Conservation (phyloP, 2,797 vertebrate genomes). For the Merluccius polli region DNA sequence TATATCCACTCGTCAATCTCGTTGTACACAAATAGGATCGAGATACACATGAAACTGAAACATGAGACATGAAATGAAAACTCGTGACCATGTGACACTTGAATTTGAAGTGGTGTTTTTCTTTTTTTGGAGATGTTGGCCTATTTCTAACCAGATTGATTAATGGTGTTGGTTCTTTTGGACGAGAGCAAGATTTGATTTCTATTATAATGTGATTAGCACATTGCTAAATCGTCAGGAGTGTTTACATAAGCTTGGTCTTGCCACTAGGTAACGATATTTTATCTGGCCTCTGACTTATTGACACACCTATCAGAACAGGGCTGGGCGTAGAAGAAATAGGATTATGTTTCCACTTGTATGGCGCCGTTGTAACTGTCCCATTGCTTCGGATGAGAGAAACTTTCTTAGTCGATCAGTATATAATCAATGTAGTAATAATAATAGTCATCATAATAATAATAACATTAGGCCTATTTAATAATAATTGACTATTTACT, state of each 20-base stretch:
- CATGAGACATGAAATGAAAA: not conserved
- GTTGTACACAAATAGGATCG: too few relatives aligned
- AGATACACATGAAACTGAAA: too few relatives aligned
- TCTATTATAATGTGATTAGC: slow-evolving; percentile 73
- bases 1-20: not conserved
- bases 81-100: not conserved
- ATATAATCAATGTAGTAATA: not conserved
- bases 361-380: slow-evolving; percentile 38
- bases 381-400: not conserved
- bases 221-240: slow-evolving; percentile 68
- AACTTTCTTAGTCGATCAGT: not conserved
- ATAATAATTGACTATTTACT: not conserved
- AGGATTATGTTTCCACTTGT: slow-evolving; percentile 49
- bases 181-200: slow-evolving; percentile 49
- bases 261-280: slow-evolving; percentile 77
- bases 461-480: too few relatives aligned
- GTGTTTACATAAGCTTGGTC: slow-evolving; percentile 76
- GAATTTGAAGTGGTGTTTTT: not conserved
- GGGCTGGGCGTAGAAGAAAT: slow-evolving; percentile 80
- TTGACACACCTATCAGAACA: slow-evolving; percentile 78
- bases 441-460: not conserved
- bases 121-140: not conserved
- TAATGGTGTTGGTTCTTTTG: slow-evolving; percentile 19
- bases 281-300: slow-evolving; percentile 77
- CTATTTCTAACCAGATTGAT: not conserved